Base-by-base conservation (phyloP, 1,140 invertebrate genomes). In the Fopius arisanus region DNA sequence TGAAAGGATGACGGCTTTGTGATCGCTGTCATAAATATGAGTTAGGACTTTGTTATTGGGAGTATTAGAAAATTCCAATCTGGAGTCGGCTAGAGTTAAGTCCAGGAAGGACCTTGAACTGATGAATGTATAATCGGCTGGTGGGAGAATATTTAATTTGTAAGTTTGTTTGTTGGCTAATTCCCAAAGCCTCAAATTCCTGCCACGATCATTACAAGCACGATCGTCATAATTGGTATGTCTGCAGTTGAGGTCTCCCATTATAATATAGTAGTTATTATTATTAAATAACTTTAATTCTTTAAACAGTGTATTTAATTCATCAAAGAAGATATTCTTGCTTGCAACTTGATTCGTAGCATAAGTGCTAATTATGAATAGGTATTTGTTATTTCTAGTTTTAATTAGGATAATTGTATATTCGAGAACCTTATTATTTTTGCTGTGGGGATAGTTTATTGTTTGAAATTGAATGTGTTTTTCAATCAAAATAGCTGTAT, bases 201-300 rank as follows among this genome's bases (percentile, higher is more conserved):
- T 54, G 4, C 48, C 48, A 21, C 48, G 12, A 4, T 26, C 9
- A 19, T 19, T 4, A 3, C 4, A 21, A 21, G 3, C 21, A 3
- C 12, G 40, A 43, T 43, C 40, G 3, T 19, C 19, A 9, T 19
- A 54, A 9, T 10, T 54, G 7, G 48, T 7, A 16, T 54, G 48
- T 54, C 48, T 19, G 3, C 9, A 9, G 4, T 54, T 54, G 21
- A 54, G 21, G 19, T 54, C 48, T 3, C 73, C 67, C 0, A 67
- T 67, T 4, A 75, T 40, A 10, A 75, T 71, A 21, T 71, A 75
- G 12, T 29, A 67, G 41, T 26, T 71, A 12, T 67, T 66, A 9
- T 12, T 7, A 2, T 66, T 12, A 7, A 71, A 2, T n/a, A 75
- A 40, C 3, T 71, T 66, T 4, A 75, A 43, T 23, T 23, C 23